A percentile compares a stretch with the other conserved stretches of the same genome.
Evolutionary conservation across 2,113 vertebrate species (phyloP).

Genomic region (Cynopterus brachyotis): DNA sequence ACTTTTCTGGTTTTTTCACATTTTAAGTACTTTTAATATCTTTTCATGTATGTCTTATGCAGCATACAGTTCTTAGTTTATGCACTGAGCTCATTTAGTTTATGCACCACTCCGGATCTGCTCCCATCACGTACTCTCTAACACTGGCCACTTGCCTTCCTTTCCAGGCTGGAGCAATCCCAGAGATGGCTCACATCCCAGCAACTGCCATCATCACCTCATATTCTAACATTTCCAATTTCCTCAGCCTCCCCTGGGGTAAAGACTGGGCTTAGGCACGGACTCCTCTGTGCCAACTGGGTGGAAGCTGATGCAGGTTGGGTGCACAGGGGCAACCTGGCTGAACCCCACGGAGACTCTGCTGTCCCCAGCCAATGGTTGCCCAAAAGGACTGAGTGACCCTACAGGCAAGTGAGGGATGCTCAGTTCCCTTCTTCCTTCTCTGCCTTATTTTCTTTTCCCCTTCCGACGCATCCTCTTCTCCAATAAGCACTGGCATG

Average conservation of each 20-base stretch:
- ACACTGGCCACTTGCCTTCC: slow-evolving; percentile 1
- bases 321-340: neutral
- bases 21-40: neutral
- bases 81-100: neutral
- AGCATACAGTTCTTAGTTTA: neutral
- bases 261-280: neutral
- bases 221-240: neutral
- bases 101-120: neutral
- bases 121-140: neutral
- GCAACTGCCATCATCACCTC: neutral
- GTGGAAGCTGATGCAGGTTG: neutral
- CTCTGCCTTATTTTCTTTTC: neutral
- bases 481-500: neutral
- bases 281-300: neutral
- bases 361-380: neutral
- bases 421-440: neutral
- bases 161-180: neutral
- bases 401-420: neutral
- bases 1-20: neutral
- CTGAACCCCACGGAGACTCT: neutral
- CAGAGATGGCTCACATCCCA: neutral
- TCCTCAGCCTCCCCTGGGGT: neutral
- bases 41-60: neutral
- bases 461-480: neutral
- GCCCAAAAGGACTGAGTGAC: neutral